Percentiles rank a stretch among this genome's conserved stretches.
phyloP scores from a whole-genome alignment of 2,888 invertebrate species.

The Tipula helvola region DNA sequence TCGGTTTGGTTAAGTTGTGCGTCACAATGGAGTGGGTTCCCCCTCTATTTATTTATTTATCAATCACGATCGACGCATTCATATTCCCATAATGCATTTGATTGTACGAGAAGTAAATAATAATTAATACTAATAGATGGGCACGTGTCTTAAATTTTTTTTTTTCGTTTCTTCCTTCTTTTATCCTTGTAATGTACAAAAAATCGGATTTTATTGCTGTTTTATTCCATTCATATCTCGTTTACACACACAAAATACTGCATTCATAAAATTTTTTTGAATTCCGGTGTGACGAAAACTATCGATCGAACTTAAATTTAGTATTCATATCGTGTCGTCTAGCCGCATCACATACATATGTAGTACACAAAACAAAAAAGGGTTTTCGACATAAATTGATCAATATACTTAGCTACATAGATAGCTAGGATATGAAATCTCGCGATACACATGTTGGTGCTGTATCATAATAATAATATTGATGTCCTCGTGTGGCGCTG shows the following conservation, averaged over 20 bases:
- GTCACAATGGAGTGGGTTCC: not conserved
- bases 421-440: not conserved
- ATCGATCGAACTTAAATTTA: not conserved
- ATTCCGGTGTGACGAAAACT: constrained; percentile 4
- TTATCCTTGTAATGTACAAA: not conserved
- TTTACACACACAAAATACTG: not conserved
- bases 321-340: not conserved
- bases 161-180: not conserved
- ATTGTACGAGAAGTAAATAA: not conserved
- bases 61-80: not conserved
- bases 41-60: not conserved
- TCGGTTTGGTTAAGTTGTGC: not conserved
- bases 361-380: not conserved
- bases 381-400: not conserved
- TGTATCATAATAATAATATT: not conserved
- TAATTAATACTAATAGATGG: not conserved
- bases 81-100: not conserved
- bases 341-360: not conserved
- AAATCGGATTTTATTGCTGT: not conserved
- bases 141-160: not conserved
- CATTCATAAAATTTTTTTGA: not conserved
- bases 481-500: not conserved
- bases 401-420: not conserved
- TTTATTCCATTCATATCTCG: not conserved
- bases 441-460: not conserved